Evolutionary conservation across 2,888 invertebrate species (phyloP), one percentile per base, ranked within the genome.

Genomic region (Platycnemis pennipes): DNA sequence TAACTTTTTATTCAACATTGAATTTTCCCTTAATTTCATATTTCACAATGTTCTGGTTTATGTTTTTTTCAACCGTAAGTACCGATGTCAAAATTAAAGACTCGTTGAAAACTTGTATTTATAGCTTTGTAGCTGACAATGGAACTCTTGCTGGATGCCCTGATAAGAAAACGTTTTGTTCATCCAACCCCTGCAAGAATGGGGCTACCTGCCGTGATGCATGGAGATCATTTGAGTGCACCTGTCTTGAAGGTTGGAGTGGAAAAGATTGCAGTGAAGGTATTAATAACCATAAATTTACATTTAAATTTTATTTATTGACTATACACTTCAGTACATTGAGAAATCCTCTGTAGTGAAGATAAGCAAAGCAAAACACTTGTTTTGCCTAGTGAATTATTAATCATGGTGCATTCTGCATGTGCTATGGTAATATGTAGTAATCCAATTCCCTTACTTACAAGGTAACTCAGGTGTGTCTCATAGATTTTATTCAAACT

Each of bases 201-300:
- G 98, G 98, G n/a, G 99, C 98, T 0, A 97, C 97, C 4, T 99
- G 99, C 95, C 97, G 97, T 0, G 99, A 99, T 95, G 98, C 98
- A 0, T 99, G 99, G 99, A 98, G 98, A 94, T 98, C 98, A 0
- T 99, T 98, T 96, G 97, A 98, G 8, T 99, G 99, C 96, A 97
- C 98, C 94, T 99, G 99, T 96, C 97, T 97, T 0, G 98, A 98
- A 95, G 98, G 98, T 0, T 99, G 97, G 96, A 98, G 99, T 0
- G 99, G 99, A n/a, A 98, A 98, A 95, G 98, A 99, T 95, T 99
- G 99, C 96, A 97, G 98, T 95, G 98, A 99, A 96, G 97, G 98
- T 98, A 96, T 97, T 97, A 37, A 11, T 77, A 77, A 5, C n/a
- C 37, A 3, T 77, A 77, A 37, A 77, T 11, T 77, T 37, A 11